phyloP scores from a whole-genome alignment of 2,888 invertebrate species.

The Ennomos quercinarius region DNA sequence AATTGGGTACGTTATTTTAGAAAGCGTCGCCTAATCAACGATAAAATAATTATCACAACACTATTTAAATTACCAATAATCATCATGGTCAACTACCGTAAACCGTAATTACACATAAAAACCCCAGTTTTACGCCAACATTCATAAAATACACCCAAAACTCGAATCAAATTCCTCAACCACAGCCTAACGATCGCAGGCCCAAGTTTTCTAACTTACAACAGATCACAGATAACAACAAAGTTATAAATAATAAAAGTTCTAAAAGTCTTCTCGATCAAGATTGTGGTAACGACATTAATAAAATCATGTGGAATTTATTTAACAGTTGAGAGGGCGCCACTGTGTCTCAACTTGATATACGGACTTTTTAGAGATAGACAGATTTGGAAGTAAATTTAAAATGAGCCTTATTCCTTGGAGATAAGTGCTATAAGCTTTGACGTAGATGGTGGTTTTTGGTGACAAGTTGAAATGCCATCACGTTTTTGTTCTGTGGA shows the following conservation, averaged over 20 bases:
- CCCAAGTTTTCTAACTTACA: constrained; percentile 33
- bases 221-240: constrained; percentile 42
- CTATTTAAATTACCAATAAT: constrained; percentile 16
- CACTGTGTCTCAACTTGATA: constrained; percentile 72
- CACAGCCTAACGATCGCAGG: constrained; percentile 15
- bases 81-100: constrained; percentile 23
- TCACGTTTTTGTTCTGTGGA: constrained; percentile 31
- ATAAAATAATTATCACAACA: constrained; percentile 16
- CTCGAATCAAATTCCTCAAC: constrained; percentile 18
- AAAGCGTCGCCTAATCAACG: constrained; percentile 10
- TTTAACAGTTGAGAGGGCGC: constrained; percentile 71
- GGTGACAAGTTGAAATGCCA: constrained; percentile 36
- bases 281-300: constrained; percentile 79
- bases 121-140: constrained; percentile 26
- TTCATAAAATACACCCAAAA: constrained; percentile 24
- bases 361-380: constrained; percentile 51
- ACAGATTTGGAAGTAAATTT: constrained; percentile 38
- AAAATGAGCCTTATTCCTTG: constrained; percentile 14
- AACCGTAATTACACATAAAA: constrained; percentile 28
- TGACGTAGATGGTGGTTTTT: constrained; percentile 32
- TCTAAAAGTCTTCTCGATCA: constrained; percentile 77
- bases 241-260: constrained; percentile 81
- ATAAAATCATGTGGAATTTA: constrained; percentile 78
- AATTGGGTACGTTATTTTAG: not conserved
- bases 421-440: constrained; percentile 25